phyloP scores from a whole-genome alignment of 2,888 invertebrate species.

The Pristionchus mayeri region DNA sequence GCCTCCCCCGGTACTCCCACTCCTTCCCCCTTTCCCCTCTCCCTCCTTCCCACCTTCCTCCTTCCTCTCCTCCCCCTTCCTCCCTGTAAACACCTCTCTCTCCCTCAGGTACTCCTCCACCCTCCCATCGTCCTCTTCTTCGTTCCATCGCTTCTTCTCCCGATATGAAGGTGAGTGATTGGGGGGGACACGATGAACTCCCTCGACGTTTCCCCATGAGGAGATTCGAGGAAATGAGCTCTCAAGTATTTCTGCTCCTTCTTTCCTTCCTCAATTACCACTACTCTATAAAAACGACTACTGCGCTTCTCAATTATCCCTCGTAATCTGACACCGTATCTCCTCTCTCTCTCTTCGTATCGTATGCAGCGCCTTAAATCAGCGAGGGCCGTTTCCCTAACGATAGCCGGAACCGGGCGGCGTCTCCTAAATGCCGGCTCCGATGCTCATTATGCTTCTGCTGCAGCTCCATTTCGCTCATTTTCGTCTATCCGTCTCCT shows the following conservation, averaged over 20 bases:
- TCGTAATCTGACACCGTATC: slow-evolving; percentile 6
- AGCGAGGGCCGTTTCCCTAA: not conserved
- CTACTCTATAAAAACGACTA: not conserved
- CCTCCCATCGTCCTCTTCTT: not conserved
- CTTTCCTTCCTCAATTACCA: not conserved
- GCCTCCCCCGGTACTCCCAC: slow-evolving; percentile 4
- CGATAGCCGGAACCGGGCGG: not conserved
- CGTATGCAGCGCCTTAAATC: slow-evolving; percentile 10
- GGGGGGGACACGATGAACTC: too few species aligned
- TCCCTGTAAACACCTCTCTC: too few species aligned
- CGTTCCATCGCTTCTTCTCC: slow-evolving; percentile 40
- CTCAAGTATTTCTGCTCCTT: slow-evolving; percentile 12
- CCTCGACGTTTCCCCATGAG: too few species aligned
- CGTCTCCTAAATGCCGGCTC: not conserved
- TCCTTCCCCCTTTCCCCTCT: not conserved
- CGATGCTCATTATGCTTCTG: not conserved
- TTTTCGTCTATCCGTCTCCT: slow-evolving; percentile 13
- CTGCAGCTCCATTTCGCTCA: not conserved
- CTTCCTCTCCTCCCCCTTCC: not conserved
- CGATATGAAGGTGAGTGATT: slow-evolving; percentile 49
- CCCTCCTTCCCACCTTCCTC: slow-evolving; percentile 83
- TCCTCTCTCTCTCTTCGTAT: not conserved
- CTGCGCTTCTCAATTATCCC: slow-evolving; percentile 6
- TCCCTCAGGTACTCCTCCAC: not conserved
- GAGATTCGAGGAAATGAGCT: slow-evolving; percentile 30